Evolutionary conservation across 2,888 invertebrate species (phyloP), one percentile per base, ranked within the genome.

Genomic region (Eubasilissa splendida): DNA sequence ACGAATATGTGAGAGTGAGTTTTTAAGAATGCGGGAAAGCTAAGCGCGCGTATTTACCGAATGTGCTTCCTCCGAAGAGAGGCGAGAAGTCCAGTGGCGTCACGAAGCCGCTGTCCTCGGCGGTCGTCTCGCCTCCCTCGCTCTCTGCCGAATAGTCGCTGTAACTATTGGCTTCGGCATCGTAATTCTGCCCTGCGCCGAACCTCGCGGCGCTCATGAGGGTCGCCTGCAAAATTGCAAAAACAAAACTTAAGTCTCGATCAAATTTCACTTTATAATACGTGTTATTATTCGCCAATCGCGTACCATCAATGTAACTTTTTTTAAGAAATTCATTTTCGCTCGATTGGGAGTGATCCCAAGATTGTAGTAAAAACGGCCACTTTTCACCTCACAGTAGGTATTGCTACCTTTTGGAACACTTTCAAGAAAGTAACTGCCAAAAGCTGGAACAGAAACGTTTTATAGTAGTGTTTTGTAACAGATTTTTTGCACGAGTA

Each of bases 21-120:
- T 14, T 7, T 7, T 59, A 59, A 59, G 12, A 63, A 33, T 31
- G 12, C 33, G 33, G 11, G n/a, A 8, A 9, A 58, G 11, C 9
- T 12, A 56, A 11, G 9, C 12, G 58, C 58, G n/a, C 12, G n/a
- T 12, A 68, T 65, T 84, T 85, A 90, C 90, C 89, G 81, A 87
- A 87, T 84, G 88, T 87, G 82, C 87, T 88, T 76, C 89, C 87
- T 76, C 88, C 87, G 84, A 92, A 91, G 85, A 92, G 88, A n/a
- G 90, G 87, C 10, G 89, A 88, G 85, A 92, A 93, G 86, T 92
- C 92, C 85, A 91, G 87, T 12, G 92, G 90, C 83, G 90, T 88
- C 42, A 91, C 90, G 85, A 90, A 91, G 84, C 90, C 91, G 84
- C 87, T 87, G 83, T 88, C 87, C 68, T 86, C 85, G 10, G 77